Percentiles rank a stretch among this genome's conserved stretches.
phyloP scores from a whole-genome alignment of 2,113 vertebrate genomes.

The Nycticebus coucang region DNA sequence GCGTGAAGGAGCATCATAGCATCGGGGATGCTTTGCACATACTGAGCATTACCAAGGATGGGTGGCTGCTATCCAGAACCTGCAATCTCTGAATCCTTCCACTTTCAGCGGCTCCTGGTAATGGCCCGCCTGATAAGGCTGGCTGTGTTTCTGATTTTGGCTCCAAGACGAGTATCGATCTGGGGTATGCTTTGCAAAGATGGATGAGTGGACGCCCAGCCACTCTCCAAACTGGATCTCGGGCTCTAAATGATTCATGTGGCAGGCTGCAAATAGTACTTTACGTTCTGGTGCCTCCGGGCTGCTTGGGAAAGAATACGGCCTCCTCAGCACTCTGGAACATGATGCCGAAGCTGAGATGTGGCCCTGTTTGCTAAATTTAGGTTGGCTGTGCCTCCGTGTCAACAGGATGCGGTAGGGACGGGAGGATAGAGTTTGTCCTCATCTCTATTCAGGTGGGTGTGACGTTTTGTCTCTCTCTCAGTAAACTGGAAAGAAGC shows the following conservation, averaged over 20 bases:
- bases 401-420: background rate
- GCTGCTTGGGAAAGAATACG: background rate
- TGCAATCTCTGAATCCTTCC: background rate
- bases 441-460: background rate
- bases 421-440: background rate
- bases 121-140: background rate
- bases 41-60: background rate
- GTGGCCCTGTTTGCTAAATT: background rate
- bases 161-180: background rate
- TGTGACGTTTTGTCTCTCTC: background rate
- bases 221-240: conserved; percentile 42
- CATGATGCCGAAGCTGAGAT: background rate
- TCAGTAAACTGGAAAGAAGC: background rate
- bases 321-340: conserved; percentile 22
- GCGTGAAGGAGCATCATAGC: background rate
- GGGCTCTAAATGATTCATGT: conserved; percentile 63
- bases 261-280: conserved; percentile 53
- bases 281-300: background rate
- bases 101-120: background rate
- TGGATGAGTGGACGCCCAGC: conserved; percentile 16
- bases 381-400: rapidly evolving
- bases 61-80: background rate
- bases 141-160: background rate
- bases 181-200: background rate
- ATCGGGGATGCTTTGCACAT: rapidly evolving